Evolutionary conservation across 1,140 invertebrate genomes (phyloP), one percentile per base, ranked within the genome.

Genomic region (Holotrichia oblita): DNA sequence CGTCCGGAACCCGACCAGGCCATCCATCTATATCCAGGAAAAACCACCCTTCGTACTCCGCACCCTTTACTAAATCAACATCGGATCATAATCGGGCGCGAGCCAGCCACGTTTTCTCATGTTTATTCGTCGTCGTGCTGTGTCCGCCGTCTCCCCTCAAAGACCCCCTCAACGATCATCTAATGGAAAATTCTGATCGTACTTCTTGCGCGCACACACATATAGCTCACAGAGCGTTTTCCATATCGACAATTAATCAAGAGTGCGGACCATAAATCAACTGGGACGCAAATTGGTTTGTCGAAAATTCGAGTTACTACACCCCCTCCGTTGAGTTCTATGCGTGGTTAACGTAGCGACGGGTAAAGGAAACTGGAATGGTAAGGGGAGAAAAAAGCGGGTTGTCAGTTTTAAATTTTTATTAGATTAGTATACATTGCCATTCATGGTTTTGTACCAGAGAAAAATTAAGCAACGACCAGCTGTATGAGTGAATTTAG

Each of bases 171-270:
- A 48, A 17, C 59, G 42, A 44, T 44, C 14, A 8, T n/a, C 59
- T 61, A 61, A 61, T 61, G 59, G 59, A 61, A 61, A 61, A 61
- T 61, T 61, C 59, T 61, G 59, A 22, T 61, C 12, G 17, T 8
- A n/a, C 59, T 20, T 61, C 59, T 61, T 44, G 42, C 14, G 14
- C 42, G 14, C 42, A 1, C 42, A 44, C 42, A 14, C 59, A 61
- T 20, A 20, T 22, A 61, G 3, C 59, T 9, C 59, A 48, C 27
- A 48, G 44, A 10, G 44, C 44, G 44, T 48, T 61, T 61, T 61
- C 20, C 59, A 61, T 61, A 61, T 61, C 59, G 59, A 61, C 59
- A 61, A 61, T 61, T 61, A 61, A 61, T 61, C 59, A 61, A 61
- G n/a, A n/a, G 8, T 17, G n/a, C 59, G n/a, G 59, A 61, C 59